Conservation (phyloP, 2,888 invertebrate species). For the Apodemia hepburni region DNA sequence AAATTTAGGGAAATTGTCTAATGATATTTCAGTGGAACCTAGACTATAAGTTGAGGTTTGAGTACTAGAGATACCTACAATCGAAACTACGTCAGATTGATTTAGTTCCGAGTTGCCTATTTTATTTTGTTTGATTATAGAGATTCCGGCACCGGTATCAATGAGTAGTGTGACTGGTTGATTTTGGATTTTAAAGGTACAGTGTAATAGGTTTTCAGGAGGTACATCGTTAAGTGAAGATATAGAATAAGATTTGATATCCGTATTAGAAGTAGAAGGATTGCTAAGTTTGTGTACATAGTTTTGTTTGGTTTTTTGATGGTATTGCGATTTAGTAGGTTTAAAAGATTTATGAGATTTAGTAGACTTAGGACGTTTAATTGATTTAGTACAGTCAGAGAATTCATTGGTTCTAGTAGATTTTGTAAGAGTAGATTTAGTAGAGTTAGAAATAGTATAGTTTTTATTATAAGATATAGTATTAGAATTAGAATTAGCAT, state of each 20-base stretch:
- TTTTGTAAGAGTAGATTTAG: constrained; percentile 10
- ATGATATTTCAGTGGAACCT: constrained; percentile 32
- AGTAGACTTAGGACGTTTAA: not conserved
- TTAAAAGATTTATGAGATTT: not conserved
- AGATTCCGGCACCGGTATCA: constrained; percentile 38
- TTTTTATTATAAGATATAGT: not conserved
- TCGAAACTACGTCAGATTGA: constrained; percentile 32
- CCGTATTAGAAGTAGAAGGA: constrained; percentile 34
- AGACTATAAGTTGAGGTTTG: constrained; percentile 28
- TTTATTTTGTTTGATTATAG: constrained; percentile 33
- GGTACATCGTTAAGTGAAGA: constrained; percentile 34
- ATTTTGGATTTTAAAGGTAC: constrained; percentile 33
- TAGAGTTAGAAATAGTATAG: constrained; percentile 20
- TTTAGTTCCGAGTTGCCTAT: constrained; percentile 28
- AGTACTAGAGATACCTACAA: constrained; percentile 36
- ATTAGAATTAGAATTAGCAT: not conserved
- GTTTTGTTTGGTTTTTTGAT: not conserved
- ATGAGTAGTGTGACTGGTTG: constrained; percentile 33
- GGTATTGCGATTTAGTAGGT: constrained; percentile 8
- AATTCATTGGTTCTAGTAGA: not conserved
- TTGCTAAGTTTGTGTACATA: not conserved
- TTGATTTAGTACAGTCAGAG: not conserved
- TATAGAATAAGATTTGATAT: constrained; percentile 20
- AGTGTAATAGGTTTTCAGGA: constrained; percentile 36
- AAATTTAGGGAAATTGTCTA: constrained; percentile 34